These are phyloP conservation scores for Orchesella cincta DNA, from an alignment of 1,140 invertebrate species.

Conservation along the genomic window DNA sequence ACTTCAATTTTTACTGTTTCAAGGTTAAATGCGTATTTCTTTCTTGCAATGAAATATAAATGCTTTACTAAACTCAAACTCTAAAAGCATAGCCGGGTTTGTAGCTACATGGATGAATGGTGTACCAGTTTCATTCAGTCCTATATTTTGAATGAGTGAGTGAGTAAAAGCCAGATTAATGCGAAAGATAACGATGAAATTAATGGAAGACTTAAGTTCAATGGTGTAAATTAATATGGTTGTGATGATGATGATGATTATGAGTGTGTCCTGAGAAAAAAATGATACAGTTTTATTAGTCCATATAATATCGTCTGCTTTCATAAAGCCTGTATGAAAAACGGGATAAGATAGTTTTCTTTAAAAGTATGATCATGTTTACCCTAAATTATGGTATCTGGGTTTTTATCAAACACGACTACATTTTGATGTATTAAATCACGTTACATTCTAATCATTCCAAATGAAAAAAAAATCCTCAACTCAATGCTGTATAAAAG, in stretches of 20 bases:
- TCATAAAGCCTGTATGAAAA: no score
- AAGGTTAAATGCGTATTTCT: conserved; percentile 3
- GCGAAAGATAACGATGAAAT: no score
- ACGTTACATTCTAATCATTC: background rate
- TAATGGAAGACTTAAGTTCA: background rate
- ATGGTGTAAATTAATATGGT: background rate
- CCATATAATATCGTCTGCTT: no score
- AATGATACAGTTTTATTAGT: no score
- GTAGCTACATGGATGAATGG: no score
- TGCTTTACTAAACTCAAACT: no score
- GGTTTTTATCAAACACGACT: background rate
- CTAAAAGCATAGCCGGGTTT: no score
- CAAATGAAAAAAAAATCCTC: background rate
- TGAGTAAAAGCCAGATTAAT: no score
- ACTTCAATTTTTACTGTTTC: conserved; percentile 21
- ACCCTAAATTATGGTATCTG: background rate
- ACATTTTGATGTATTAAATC: background rate
- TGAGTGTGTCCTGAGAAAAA: background rate
- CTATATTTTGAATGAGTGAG: no score
- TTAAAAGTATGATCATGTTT: background rate
- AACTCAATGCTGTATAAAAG: background rate
- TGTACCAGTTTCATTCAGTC: no score
- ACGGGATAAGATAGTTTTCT: background rate
- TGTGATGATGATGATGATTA: background rate
- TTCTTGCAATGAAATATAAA: background rate